A percentile compares a stretch with the other conserved stretches of the same genome.
Evolutionary conservation across 2,113 vertebrate species (phyloP).

Genomic region (Neotoma lepida): DNA sequence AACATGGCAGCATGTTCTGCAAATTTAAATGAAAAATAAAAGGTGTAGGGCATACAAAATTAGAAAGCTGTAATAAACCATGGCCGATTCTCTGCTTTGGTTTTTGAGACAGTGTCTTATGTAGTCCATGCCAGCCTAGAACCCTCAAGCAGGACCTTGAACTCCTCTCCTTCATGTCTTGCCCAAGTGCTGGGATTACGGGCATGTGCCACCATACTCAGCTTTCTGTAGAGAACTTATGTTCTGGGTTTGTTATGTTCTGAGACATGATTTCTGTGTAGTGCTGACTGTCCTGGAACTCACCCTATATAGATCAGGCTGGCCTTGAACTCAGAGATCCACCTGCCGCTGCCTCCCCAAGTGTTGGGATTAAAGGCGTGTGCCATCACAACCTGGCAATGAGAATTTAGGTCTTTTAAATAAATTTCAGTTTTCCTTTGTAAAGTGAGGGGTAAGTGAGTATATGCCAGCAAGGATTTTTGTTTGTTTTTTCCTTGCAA

Average conservation of each 20-base stretch:
- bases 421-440: not conserved
- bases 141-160: not conserved
- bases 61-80: not conserved
- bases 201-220: not conserved
- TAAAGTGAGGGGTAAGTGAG: not conserved
- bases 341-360: not conserved
- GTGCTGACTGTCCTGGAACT: not conserved
- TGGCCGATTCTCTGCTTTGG: not conserved
- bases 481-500: not conserved
- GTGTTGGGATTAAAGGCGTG: not conserved
- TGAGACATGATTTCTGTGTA: not conserved
- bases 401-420: not conserved
- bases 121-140: not conserved
- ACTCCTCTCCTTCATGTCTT: not conserved
- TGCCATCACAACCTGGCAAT: not conserved
- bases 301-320: not conserved
- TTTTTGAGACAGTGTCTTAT: not conserved
- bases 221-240: not conserved
- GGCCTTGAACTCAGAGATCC: not conserved
- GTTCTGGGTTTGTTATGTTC: not conserved
- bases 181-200: not conserved
- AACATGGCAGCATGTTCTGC: not conserved
- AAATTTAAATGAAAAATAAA: constrained; percentile 29
- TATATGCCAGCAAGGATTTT: accelerated
- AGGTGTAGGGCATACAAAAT: not conserved